These are phyloP conservation scores for Cossypha polioptera DNA, from an alignment of 2,797 vertebrate species.

Conservation along the genomic window DNA sequence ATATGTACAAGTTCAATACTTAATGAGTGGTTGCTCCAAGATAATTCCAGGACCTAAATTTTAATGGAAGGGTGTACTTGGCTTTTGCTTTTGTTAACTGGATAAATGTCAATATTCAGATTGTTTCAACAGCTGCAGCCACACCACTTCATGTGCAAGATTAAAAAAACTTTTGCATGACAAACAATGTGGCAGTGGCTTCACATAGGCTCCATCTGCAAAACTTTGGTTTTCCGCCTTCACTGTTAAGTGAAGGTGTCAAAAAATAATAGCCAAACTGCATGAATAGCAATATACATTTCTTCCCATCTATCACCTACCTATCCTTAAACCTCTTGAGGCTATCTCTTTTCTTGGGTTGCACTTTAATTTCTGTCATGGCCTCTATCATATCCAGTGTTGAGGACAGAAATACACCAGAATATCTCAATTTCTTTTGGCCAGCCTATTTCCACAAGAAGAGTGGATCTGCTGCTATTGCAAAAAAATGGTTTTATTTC, in stretches of 20 bases:
- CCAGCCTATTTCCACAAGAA: background rate
- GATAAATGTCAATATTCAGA: background rate
- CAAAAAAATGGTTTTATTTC: background rate
- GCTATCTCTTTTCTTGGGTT: background rate
- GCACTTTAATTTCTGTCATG: background rate
- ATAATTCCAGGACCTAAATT: background rate
- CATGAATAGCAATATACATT: background rate
- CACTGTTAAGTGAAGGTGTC: background rate
- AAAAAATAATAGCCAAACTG: background rate
- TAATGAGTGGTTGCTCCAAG: background rate
- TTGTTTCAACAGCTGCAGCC: background rate
- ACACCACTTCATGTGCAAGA: background rate
- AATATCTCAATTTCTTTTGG: background rate
- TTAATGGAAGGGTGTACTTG: background rate
- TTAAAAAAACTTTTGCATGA: background rate
- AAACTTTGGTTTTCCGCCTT: background rate
- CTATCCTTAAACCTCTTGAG: background rate
- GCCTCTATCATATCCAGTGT: background rate
- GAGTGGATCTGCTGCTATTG: background rate
- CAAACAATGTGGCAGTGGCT: background rate
- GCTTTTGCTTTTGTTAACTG: background rate
- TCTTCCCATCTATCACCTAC: background rate
- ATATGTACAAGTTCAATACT: accelerated
- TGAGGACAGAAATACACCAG: background rate
- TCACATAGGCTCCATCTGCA: background rate